phyloP scores from a whole-genome alignment of 2,113 vertebrate genomes.

The Nothoprocta pentlandii region DNA sequence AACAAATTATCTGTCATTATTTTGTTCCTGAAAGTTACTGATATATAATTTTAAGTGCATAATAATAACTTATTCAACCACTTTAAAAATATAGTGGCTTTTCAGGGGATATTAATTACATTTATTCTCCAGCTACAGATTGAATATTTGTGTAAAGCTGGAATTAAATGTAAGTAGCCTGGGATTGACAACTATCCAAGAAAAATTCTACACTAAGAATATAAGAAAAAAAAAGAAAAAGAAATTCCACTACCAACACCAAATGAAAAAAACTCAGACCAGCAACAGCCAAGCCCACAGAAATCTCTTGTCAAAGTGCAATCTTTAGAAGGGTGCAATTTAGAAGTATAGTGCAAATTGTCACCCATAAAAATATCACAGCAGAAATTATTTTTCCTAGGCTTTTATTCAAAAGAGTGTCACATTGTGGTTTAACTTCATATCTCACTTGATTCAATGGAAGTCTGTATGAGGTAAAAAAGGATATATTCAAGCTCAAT shows the following conservation, averaged over 20 bases:
- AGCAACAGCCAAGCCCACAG: accelerated
- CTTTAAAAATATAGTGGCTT: background rate
- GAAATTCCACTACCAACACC: no score
- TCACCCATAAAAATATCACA: background rate
- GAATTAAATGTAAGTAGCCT: background rate
- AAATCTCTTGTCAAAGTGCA: background rate
- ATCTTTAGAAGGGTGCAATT: background rate
- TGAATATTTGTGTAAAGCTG: background rate
- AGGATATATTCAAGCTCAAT: background rate
- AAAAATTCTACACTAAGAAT: background rate
- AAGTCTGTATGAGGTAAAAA: background rate
- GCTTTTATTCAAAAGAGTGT: background rate
- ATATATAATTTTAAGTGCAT: background rate
- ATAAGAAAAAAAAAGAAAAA: accelerated
- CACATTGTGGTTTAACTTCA: background rate
- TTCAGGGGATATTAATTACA: background rate
- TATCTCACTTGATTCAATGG: background rate
- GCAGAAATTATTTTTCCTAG: background rate
- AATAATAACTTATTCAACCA: background rate
- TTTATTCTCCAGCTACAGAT: background rate
- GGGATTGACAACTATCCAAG: background rate
- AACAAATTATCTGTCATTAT: background rate
- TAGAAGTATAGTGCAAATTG: background rate
- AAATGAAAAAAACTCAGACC: background rate
- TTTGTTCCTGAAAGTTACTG: background rate